phyloP scores from a whole-genome alignment of 2,797 vertebrate species.

The Clarias platycephalus region DNA sequence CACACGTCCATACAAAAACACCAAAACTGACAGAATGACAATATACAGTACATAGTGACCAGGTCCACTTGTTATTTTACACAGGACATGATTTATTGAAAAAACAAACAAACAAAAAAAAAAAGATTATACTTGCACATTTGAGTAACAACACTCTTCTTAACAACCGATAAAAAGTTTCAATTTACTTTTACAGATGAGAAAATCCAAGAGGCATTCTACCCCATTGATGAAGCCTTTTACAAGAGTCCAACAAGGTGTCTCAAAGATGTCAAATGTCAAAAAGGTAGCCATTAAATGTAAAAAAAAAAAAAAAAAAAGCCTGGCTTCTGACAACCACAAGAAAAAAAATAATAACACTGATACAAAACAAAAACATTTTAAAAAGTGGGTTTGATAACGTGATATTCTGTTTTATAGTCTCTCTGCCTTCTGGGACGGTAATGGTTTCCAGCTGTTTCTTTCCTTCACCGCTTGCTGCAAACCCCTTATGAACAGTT shows the following conservation, averaged over 20 bases:
- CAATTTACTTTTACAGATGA: slow-evolving; percentile 70
- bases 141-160: slow-evolving; percentile 63
- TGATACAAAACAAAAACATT: slow-evolving; percentile 48
- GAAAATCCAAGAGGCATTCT: slow-evolving; percentile 50
- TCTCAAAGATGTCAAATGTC: slow-evolving; percentile 37
- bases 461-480: slow-evolving; percentile 27
- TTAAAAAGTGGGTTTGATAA: slow-evolving; percentile 37
- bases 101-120: slow-evolving; percentile 28
- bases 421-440: slow-evolving; percentile 47
- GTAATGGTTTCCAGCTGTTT: slow-evolving; percentile 37
- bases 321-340: slow-evolving; percentile 68
- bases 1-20: neutral
- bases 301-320: slow-evolving; percentile 27
- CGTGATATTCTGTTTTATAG: slow-evolving; percentile 46
- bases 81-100: slow-evolving; percentile 56
- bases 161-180: slow-evolving; percentile 62
- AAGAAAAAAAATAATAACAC: slow-evolving; percentile 53
- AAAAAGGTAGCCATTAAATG: slow-evolving; percentile 42
- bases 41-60: slow-evolving; percentile 10
- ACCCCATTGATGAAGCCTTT: slow-evolving; percentile 23
- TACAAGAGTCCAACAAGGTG: slow-evolving; percentile 34
- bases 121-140: slow-evolving; percentile 57
- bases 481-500: slow-evolving; percentile 18
- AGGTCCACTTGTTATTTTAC: slow-evolving; percentile 11
- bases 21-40: neutral